Base-by-base conservation (phyloP, 2,113 vertebrate species). In the Embiotoca jacksoni region DNA sequence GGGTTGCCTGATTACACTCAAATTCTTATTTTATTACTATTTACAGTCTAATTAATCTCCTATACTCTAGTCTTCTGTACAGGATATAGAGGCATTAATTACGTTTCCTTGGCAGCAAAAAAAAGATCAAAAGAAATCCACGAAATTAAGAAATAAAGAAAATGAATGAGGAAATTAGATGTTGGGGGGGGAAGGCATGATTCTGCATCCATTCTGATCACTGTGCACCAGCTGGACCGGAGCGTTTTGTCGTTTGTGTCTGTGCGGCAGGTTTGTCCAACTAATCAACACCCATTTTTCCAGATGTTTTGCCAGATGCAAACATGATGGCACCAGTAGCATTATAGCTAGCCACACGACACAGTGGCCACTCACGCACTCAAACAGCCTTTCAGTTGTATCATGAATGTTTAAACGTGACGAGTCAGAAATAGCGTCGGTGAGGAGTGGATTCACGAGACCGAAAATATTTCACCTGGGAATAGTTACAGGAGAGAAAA, bases 271-370 rank as follows among this genome's bases (percentile, higher is more conserved):
- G 56, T 78, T 69, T 85, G 67, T 69, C 65, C 67, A 61, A 50
- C 49, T 78, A 75, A 83, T 85, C 80, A 82, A 62, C 59, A 15
- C 65, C 76, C 63, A 39, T 58, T 75, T 87, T 77, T 80, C 68
- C 72, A 84, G 89, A 86, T 86, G 78, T 88, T 90, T 89, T 75
- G 50, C 76, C 75, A 79, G 58, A 83, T 78, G 80, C 65, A 83
- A 85, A 82, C 68, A 80, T 62, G 49, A 56, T 65, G 71, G 58
- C 76, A 68, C 49, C 35, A 72, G 31, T 71, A 63, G 72, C 61
- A 49, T 61, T 5, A 10, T 49, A 78, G 83, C 52, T 54, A 62
- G 30, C 71, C 75, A 39, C 79, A 72, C 37, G 44, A 59, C 66
- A 75, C 46, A 56, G 35, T 49, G 58, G 57, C 37, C 46, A 41